phyloP scores from a whole-genome alignment of 2,113 vertebrate species.

The Charadrius vociferus region DNA sequence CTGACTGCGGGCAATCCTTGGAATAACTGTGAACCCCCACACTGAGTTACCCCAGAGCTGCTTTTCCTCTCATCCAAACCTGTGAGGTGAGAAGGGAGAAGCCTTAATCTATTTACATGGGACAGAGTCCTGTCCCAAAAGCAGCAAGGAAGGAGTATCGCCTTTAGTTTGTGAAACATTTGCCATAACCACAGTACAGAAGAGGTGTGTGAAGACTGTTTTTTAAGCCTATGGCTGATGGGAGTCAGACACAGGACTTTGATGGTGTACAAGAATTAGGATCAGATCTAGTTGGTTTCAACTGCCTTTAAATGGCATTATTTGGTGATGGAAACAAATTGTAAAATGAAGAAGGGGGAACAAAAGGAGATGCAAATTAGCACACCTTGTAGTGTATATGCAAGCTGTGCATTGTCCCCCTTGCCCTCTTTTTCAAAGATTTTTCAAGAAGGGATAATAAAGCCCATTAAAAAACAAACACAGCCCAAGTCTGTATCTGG shows the following conservation, averaged over 20 bases:
- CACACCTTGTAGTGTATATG: rapidly evolving
- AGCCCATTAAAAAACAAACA: not conserved
- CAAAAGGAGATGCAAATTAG: not conserved
- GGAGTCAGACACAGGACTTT: not conserved
- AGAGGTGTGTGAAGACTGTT: not conserved
- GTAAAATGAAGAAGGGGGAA: not conserved
- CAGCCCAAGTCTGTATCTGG: not conserved
- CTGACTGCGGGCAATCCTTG: not conserved
- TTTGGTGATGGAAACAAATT: not conserved
- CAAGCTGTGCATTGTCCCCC: not conserved
- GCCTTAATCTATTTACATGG: not conserved
- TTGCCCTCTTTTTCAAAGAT: not conserved
- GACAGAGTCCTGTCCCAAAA: not conserved
- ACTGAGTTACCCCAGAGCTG: not conserved
- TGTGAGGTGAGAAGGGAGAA: not conserved
- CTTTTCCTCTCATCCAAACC: not conserved
- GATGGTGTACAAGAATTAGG: not conserved
- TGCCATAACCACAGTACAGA: not conserved
- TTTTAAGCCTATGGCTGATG: not conserved
- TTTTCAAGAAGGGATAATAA: not conserved
- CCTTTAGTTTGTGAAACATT: not conserved
- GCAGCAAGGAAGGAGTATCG: not conserved
- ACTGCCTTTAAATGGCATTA: not conserved
- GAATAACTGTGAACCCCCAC: rapidly evolving
- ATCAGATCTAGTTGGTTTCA: not conserved